A percentile compares a stretch with the other conserved stretches of the same genome.
phyloP scores from a whole-genome alignment of 2,113 vertebrate species.

The Festucalex cinctus region DNA sequence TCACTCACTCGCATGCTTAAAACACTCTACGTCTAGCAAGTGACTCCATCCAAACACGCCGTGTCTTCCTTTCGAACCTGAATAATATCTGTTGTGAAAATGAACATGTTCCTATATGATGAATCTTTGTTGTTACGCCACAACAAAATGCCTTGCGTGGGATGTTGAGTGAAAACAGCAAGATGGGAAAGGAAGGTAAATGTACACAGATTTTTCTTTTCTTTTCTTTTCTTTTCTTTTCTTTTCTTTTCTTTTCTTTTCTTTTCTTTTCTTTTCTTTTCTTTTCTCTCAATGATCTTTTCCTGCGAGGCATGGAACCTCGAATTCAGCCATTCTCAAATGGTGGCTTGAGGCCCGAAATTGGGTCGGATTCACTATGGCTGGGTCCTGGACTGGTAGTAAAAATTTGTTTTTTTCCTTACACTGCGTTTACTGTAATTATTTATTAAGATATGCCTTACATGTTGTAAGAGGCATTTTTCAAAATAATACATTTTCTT shows the following conservation, averaged over 20 bases:
- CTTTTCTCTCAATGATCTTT: background rate
- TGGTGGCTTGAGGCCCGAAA: too few species aligned
- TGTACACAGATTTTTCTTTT: background rate
- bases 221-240: background rate
- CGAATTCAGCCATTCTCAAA: too few species aligned
- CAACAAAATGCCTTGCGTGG: slow-evolving; percentile 6
- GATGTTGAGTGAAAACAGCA: background rate
- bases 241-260: too few species aligned
- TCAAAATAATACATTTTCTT: too few species aligned
- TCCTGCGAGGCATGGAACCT: background rate
- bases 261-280: too few species aligned
- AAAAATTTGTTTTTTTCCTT: too few species aligned
- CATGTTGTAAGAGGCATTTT: too few species aligned
- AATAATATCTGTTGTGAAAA: background rate
- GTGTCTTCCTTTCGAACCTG: slow-evolving; percentile 17
- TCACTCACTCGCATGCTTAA: slow-evolving; percentile 29
- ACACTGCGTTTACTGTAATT: too few species aligned
- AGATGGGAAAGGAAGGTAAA: slow-evolving; percentile 17
- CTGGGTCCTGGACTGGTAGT: too few species aligned
- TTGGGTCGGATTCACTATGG: too few species aligned
- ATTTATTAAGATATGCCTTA: too few species aligned
- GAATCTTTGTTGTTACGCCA: slow-evolving; percentile 29
- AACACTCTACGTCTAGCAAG: slow-evolving; percentile 3
- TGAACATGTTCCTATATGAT: background rate
- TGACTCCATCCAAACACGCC: background rate